These are phyloP conservation scores for Manduca sexta DNA, from an alignment of 1,140 invertebrate species.

Conservation along the genomic window DNA sequence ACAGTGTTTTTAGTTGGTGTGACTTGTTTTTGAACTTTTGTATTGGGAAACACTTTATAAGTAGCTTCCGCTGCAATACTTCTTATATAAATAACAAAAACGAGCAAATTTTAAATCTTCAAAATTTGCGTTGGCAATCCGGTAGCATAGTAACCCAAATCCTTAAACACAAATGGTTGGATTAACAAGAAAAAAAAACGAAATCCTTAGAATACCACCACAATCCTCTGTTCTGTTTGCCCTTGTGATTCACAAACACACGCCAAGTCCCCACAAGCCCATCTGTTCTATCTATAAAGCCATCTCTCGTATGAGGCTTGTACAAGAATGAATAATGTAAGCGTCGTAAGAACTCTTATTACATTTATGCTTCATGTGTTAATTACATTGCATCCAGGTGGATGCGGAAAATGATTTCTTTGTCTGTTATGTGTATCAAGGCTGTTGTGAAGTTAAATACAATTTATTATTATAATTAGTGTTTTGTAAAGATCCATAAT, in stretches of 20 bases:
- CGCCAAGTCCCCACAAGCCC: constrained; percentile 48
- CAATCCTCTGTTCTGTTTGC: constrained; percentile 50
- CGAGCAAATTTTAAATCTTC: too few species aligned
- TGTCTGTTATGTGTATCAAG: constrained; percentile 31
- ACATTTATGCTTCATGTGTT: constrained; percentile 24
- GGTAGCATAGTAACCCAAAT: too few species aligned
- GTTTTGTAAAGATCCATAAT: too few species aligned
- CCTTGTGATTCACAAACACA: constrained; percentile 68
- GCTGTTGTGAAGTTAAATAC: constrained; percentile 1
- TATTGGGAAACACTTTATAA: too few species aligned
- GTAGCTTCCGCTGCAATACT: too few species aligned
- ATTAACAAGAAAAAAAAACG: too few species aligned
- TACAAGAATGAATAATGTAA: constrained; percentile 60
- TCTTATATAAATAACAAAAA: too few species aligned
- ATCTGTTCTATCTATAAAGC: constrained; percentile 61
- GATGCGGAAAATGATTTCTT: constrained; percentile 25
- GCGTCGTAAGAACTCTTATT: constrained; percentile 41
- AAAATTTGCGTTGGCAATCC: too few species aligned
- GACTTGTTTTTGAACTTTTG: too few species aligned
- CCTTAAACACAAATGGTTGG: too few species aligned
- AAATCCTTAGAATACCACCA: constrained; percentile 2
- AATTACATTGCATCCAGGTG: constrained; percentile 20
- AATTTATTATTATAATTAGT: not conserved
- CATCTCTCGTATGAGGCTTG: constrained; percentile 61
- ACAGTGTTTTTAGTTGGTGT: too few species aligned